Base-by-base conservation (phyloP, 2,797 vertebrate genomes). In the Aphelocoma californica region DNA sequence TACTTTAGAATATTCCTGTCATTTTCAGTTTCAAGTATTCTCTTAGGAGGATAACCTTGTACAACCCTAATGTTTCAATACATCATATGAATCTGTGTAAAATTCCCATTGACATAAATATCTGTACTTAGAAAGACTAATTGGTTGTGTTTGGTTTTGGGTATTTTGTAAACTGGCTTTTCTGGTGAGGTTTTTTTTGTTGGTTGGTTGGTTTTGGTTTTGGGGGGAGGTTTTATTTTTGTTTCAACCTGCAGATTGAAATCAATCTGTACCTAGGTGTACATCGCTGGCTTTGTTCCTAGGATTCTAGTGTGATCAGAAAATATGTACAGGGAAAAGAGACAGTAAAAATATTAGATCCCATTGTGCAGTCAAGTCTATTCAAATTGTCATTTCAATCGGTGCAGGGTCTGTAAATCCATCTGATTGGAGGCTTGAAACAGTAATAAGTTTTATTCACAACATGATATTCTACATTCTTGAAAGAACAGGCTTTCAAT, bases 401-500 rank as follows among this genome's bases (percentile, higher is more conserved):
- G 0, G 13, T 16, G 8, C 48, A 38, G 31, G 25, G 19, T 56
- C 75, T 83, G 14, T 83, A 73, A 50, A 73, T 74, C 21, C 23
- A 10, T 62, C 56, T 89, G 62, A 77, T 32, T 66, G 36, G 64
- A 87, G 24, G 8, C 57, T 78, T 78, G 54, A 32, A 90, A 81
- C 0, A 2, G 32, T 71, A 77, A 54, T 67, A 21, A 45, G 7
- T 65, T 82, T 80, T 73, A 61, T 77, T 91, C 42, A 85, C 51
- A 69, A 19, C 34, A 69, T 73, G 40, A 47, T 90, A 53, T 92
- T 83, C 54, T 69, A 26, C 25, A 28, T 70, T 81, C 36, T 71
- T 84, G 48, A 90, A 93, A 90, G 8, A 36, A 53, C 11, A 54
- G 40, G 15, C 23, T 93, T 92, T 90, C 79, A 79, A 20, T 57